Evolutionary conservation across 1,140 invertebrate species (phyloP).

Genomic region (Macrobrachium nipponense): DNA sequence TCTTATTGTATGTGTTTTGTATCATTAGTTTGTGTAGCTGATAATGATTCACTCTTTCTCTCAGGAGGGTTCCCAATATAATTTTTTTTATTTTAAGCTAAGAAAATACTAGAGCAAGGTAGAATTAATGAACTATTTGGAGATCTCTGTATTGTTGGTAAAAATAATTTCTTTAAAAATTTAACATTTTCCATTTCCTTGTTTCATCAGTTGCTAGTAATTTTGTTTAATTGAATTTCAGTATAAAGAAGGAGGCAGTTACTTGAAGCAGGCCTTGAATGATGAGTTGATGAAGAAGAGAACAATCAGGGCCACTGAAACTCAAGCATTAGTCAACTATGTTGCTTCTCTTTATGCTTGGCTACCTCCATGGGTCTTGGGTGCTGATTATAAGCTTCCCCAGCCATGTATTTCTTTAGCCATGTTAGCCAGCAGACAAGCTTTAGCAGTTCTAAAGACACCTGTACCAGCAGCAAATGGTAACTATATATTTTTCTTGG

Average conservation of each 20-base stretch:
- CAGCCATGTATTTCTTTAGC: conserved; percentile 32
- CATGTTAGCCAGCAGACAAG: conserved; percentile 32
- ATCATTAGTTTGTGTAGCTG: too few relatives aligned
- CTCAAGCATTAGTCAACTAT: conserved; percentile 39
- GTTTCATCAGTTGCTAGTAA: too few relatives aligned
- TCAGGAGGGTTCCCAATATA: too few relatives aligned
- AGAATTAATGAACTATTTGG: too few relatives aligned
- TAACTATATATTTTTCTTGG: background rate
- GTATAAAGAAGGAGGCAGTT: conserved; percentile 30
- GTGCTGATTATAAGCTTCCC: background rate
- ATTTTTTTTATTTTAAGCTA: too few relatives aligned
- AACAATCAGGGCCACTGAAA: conserved; percentile 38
- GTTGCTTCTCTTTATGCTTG: conserved; percentile 42
- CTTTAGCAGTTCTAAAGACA: conserved; percentile 15
- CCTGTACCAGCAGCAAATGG: background rate
- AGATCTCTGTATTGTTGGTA: too few relatives aligned
- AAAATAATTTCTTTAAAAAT: too few relatives aligned
- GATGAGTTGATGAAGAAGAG: conserved; percentile 27
- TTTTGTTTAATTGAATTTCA: background rate
- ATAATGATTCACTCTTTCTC: too few relatives aligned
- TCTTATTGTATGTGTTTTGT: too few relatives aligned
- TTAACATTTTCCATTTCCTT: too few relatives aligned
- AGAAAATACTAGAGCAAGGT: too few relatives aligned
- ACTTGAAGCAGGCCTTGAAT: conserved; percentile 6
- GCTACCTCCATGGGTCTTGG: conserved; percentile 36